phyloP scores from a whole-genome alignment of 2,113 vertebrate genomes.

The Chloropsis cyanopogon region DNA sequence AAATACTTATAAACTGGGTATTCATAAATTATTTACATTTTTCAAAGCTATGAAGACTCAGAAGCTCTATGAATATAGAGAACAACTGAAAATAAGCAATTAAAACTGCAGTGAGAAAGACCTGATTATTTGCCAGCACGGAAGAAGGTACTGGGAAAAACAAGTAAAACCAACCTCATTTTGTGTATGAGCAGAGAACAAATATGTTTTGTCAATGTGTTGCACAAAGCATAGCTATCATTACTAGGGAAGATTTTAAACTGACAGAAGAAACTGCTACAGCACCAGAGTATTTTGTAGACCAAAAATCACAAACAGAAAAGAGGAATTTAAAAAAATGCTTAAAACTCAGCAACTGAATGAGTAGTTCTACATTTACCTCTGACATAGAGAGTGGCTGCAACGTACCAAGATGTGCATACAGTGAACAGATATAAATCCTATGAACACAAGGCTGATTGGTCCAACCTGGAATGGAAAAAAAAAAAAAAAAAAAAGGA shows the following conservation, averaged over 20 bases:
- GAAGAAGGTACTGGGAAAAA: not conserved
- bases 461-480: slow-evolving; percentile 76
- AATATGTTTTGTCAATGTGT: not conserved
- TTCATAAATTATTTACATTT: not conserved
- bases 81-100: not conserved
- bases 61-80: not conserved
- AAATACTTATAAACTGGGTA: not conserved
- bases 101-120: not conserved
- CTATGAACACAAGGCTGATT: slow-evolving; percentile 85
- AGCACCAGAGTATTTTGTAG: not conserved
- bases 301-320: not conserved
- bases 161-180: not conserved
- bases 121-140: not conserved
- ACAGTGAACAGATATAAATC: slow-evolving; percentile 84
- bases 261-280: not conserved
- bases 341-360: slow-evolving; percentile 30
- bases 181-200: not conserved
- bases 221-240: not conserved
- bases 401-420: slow-evolving; percentile 89
- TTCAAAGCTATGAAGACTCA: not conserved
- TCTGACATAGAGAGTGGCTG: slow-evolving; percentile 84
- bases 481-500: not conserved
- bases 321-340: not conserved
- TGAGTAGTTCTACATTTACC: slow-evolving; percentile 76
- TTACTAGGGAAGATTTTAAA: not conserved